A percentile compares a stretch with the other conserved stretches of the same genome.
These are phyloP conservation scores for Macrotrachela quadricornifera DNA, from an alignment of 1,140 invertebrate species.

Conservation along the genomic window DNA sequence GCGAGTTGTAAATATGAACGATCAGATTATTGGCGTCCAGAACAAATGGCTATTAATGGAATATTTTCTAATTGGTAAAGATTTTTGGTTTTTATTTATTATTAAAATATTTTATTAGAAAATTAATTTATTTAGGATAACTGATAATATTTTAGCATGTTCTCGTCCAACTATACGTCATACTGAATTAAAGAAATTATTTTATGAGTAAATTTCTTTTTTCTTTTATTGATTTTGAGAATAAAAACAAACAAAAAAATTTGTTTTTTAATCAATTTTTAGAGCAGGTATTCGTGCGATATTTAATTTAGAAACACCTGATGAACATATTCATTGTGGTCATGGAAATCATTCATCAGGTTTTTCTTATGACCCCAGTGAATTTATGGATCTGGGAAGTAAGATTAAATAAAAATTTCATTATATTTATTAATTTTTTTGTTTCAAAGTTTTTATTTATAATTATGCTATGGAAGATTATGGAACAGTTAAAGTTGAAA, in stretches of 20 bases:
- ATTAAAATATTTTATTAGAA: not conserved
- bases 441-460: conserved; percentile 51
- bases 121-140: conserved; percentile 44
- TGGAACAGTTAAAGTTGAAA: conserved; percentile 47
- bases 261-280: conserved; percentile 9
- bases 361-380: conserved; percentile 51
- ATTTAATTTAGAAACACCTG: conserved; percentile 57
- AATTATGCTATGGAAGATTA: conserved; percentile 59
- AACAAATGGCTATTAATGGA: conserved; percentile 49
- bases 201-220: not conserved
- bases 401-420: conserved; percentile 22
- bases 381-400: conserved; percentile 64
- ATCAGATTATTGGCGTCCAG: conserved; percentile 39
- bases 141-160: conserved; percentile 64
- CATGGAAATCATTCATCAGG: conserved; percentile 42
- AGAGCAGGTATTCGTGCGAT: conserved; percentile 57
- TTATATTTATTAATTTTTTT: conserved; percentile 5
- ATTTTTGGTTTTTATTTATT: not conserved
- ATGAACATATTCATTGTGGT: conserved; percentile 62
- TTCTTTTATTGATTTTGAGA: no score
- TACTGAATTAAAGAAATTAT: not conserved
- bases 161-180: conserved; percentile 39
- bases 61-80: conserved; percentile 62
- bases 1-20: conserved; percentile 56
- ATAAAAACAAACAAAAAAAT: not conserved